phyloP scores from a whole-genome alignment of 1,140 invertebrate species.

The Drosophila funebris region DNA sequence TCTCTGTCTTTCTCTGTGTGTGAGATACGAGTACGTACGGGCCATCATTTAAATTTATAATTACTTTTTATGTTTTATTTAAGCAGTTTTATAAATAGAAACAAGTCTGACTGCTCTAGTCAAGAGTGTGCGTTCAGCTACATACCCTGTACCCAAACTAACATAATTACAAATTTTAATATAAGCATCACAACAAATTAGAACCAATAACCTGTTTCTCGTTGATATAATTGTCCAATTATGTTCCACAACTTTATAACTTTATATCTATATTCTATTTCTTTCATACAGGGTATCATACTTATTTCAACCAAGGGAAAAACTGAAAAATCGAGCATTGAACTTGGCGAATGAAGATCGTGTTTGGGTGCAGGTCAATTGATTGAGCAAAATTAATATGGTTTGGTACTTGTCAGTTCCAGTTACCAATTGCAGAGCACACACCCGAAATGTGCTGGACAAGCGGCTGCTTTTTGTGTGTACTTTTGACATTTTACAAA shows the following conservation, averaged over 20 bases:
- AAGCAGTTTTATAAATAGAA: conserved; percentile 23
- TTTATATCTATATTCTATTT: background rate
- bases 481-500: conserved; percentile 39
- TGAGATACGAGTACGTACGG: background rate
- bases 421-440: conserved; percentile 31
- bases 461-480: background rate
- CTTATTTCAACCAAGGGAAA: background rate
- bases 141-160: background rate
- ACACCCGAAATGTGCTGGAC: conserved; percentile 8
- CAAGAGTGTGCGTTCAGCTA: background rate
- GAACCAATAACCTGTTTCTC: no score
- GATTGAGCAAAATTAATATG: background rate
- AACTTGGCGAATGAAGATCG: conserved; percentile 17
- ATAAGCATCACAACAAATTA: no score
- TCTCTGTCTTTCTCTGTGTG: background rate
- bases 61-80: conserved; percentile 9
- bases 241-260: background rate
- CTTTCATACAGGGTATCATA: conserved; percentile 4
- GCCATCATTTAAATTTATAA: conserved; percentile 30
- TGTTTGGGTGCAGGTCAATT: conserved; percentile 28
- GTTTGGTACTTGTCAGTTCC: conserved; percentile 26
- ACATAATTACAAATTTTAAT: no score
- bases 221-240: no score
- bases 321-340: conserved; percentile 27
- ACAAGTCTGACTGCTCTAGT: background rate